Evolutionary conservation across 2,888 invertebrate species (phyloP).

Genomic region (Hyppa rectilinea): DNA sequence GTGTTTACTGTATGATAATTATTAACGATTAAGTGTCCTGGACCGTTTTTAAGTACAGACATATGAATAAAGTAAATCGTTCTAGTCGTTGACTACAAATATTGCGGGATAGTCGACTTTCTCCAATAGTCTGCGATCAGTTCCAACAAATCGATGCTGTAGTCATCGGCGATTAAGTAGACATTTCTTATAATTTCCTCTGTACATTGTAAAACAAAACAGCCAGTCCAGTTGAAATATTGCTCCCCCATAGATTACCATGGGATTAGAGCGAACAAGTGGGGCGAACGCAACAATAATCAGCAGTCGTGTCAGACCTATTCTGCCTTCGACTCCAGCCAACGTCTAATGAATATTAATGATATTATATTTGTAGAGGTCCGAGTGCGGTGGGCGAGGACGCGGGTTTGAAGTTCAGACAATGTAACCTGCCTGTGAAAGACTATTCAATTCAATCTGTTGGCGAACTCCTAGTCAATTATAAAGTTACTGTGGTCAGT

Average conservation of each 20-base stretch:
- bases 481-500: not conserved
- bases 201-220: slow-evolving; percentile 26
- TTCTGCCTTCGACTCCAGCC: slow-evolving; percentile 44
- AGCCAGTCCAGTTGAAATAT: slow-evolving; percentile 37
- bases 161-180: not conserved
- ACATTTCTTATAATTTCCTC: not conserved
- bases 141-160: too few species aligned
- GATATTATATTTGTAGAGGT: slow-evolving; percentile 63
- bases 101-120: too few species aligned
- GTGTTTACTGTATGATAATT: too few species aligned
- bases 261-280: slow-evolving; percentile 57
- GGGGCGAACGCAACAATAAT: slow-evolving; percentile 56
- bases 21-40: too few species aligned
- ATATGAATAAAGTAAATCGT: not conserved
- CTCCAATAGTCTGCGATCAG: too few species aligned
- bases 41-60: not conserved
- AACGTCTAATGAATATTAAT: slow-evolving; percentile 68
- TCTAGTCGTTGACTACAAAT: too few species aligned
- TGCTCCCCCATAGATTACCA: slow-evolving; percentile 47
- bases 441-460: slow-evolving; percentile 2
- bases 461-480: not conserved
- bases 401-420: slow-evolving; percentile 21
- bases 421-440: not conserved
- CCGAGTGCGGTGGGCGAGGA: slow-evolving; percentile 2
- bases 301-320: slow-evolving; percentile 59